These are phyloP conservation scores for Nesogale talazaci DNA, from an alignment of 2,113 vertebrate genomes.

Conservation along the genomic window DNA sequence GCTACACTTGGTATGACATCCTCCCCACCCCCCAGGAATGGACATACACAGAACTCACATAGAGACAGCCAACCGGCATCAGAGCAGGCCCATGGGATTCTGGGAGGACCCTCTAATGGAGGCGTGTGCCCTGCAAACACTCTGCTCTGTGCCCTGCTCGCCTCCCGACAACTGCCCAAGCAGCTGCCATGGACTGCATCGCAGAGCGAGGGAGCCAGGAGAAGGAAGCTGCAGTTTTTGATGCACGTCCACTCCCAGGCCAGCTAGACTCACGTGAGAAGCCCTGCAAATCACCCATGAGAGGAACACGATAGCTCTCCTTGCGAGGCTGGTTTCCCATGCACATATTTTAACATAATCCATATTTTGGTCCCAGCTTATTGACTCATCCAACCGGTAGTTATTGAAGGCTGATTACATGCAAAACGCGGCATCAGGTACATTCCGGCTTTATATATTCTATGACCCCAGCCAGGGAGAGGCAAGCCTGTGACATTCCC, in stretches of 20 bases:
- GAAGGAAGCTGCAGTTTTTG: not conserved
- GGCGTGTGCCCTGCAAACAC: not conserved
- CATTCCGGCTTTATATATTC: accelerated
- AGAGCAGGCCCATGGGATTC: not conserved
- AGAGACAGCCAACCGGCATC: not conserved
- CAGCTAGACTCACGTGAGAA: not conserved
- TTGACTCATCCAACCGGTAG: not conserved
- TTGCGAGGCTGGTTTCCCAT: not conserved
- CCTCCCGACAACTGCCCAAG: conserved; percentile 27
- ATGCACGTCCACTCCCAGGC: not conserved
- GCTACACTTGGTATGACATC: not conserved
- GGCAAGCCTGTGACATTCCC: too few species aligned
- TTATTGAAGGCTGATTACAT: not conserved
- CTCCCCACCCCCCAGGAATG: accelerated
- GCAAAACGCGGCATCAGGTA: accelerated
- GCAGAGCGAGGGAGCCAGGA: not conserved
- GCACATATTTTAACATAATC: not conserved
- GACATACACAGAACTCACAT: not conserved
- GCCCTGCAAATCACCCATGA: not conserved
- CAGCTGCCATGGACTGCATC: conserved; percentile 36
- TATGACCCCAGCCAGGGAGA: not conserved
- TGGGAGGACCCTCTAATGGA: not conserved
- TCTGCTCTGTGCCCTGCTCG: accelerated
- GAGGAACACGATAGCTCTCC: not conserved
- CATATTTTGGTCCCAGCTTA: not conserved